phyloP scores from a whole-genome alignment of 2,113 vertebrate genomes.

The Callionymus lyra region DNA sequence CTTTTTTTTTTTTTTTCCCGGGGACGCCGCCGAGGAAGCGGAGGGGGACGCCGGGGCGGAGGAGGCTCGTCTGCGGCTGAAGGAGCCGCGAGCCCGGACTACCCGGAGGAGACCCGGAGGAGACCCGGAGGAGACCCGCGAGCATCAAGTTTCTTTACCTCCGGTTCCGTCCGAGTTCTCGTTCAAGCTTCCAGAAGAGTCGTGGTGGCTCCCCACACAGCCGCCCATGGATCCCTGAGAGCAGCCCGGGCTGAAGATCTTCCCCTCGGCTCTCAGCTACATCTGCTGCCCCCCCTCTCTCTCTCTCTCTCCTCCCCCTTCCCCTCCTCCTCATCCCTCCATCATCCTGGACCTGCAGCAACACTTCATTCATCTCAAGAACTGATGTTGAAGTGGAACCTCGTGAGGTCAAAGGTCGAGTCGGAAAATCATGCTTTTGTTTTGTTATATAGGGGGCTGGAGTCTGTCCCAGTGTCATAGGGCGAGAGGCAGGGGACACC shows the following conservation, averaged over 20 bases:
- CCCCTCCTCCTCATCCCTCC: conserved; percentile 3
- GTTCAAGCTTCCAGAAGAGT: conserved; percentile 94
- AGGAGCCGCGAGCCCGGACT: conserved; percentile 24
- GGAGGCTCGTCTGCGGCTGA: conserved; percentile 2
- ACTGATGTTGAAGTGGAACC: too few relatives aligned
- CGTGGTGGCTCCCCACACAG: conserved; percentile 96
- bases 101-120: conserved; percentile 5
- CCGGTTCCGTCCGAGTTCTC: conserved; percentile 93
- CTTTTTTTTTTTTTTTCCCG: too few relatives aligned
- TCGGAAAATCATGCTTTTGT: too few relatives aligned
- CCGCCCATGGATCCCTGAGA: conserved; percentile 85
- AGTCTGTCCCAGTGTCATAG: too few relatives aligned
- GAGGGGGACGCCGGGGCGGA: not conserved
- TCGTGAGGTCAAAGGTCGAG: too few relatives aligned
- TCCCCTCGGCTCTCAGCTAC: conserved; percentile 57
- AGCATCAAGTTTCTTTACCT: conserved; percentile 68
- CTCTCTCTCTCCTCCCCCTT: conserved; percentile 12
- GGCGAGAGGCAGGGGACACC: too few relatives aligned
- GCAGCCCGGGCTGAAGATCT: conserved; percentile 61
- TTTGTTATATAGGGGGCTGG: too few relatives aligned
- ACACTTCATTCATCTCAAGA: not conserved
- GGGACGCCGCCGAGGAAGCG: too few relatives aligned
- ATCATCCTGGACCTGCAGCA: not conserved
- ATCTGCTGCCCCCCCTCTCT: conserved; percentile 39
- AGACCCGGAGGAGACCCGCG: not conserved